Base-by-base conservation (phyloP, 2,888 invertebrate genomes). In the Sinodicranocentrus sp. region DNA sequence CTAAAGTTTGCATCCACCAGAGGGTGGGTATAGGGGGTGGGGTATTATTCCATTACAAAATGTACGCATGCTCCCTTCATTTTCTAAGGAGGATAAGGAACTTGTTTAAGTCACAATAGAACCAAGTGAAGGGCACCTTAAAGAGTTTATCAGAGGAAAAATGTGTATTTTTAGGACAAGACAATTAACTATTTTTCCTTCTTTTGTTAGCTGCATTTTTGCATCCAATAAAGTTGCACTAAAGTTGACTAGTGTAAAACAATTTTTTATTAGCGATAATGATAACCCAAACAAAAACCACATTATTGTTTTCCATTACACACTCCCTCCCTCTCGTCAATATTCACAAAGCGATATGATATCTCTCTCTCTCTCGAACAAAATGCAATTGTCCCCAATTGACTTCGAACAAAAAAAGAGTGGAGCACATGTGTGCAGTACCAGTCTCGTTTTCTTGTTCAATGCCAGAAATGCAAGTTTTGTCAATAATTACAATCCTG, bases 401-500 rank as follows among this genome's bases (percentile, higher is more conserved):
- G 48, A 15, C n/a, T 48, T 5, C 15, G 48, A n/a, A n/a, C 13
- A n/a, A 48, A 3, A 48, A 3, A 48, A 10, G 48, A n/a, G 15
- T n/a, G 48, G n/a, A 48, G n/a, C 33, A 43, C n/a, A n/a, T n/a
- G 25, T 61, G 48, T 61, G 61, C 28, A 28, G 5, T 43, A 26
- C 33, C 25, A 63, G 48, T 28, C 28, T 19, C 43, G 44, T 61
- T 61, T 25, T 61, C n/a, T 59, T 73, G 44, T 39, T 57, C 54
- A 76, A 67, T 76, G 76, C 57, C 73, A 76, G 54, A 65, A 76
- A 76, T 65, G 65, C 65, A 67, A 76, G 25, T 76, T 33, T 76
- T 67, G 52, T 25, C 65, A 33, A 54, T 76, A 76, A 61, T 65
- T 65, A 76, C 33, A 43, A 57, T 67, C 67, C 54, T 43, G 67